phyloP scores from a whole-genome alignment of 2,888 invertebrate genomes.

The Xiphydria camelus region DNA sequence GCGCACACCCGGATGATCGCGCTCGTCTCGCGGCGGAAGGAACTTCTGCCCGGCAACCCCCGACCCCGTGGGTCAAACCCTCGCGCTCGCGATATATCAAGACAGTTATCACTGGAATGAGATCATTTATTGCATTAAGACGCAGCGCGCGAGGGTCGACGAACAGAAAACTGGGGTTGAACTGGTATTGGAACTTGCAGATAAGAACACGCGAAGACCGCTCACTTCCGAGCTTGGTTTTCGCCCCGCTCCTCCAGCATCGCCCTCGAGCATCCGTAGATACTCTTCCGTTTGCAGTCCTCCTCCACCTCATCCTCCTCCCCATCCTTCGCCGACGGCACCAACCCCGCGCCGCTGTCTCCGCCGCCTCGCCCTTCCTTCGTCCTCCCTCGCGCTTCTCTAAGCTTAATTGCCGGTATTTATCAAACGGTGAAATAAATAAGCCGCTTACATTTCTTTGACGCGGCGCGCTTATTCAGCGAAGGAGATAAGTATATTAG shows the following conservation, averaged over 20 bases:
- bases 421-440: conserved; percentile 52
- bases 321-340: conserved; percentile 3
- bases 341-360: conserved; percentile 7
- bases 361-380: conserved; percentile 11
- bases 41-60: not conserved
- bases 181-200: conserved; percentile 45
- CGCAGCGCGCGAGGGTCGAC: conserved; percentile 25
- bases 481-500: conserved; percentile 40
- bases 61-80: conserved; percentile 13
- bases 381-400: conserved; percentile 5
- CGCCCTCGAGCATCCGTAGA: conserved; percentile 10
- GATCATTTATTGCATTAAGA: conserved; percentile 51
- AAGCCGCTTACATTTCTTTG: conserved; percentile 49
- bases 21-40: not conserved
- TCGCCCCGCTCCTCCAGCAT: conserved; percentile 5
- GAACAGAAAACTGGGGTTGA: conserved; percentile 35
- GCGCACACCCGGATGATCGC: conserved; percentile 17
- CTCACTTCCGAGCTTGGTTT: conserved; percentile 18
- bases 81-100: conserved; percentile 43
- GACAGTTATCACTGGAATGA: conserved; percentile 50
- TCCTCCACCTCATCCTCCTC: conserved; percentile 3
- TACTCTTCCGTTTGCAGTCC: conserved; percentile 12
- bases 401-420: conserved; percentile 50
- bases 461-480: conserved; percentile 41
- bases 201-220: conserved; percentile 39